A percentile compares a stretch with the other conserved stretches of the same genome.
Conservation (phyloP, 2,113 vertebrate genomes). For the Varanus salvator region DNA sequence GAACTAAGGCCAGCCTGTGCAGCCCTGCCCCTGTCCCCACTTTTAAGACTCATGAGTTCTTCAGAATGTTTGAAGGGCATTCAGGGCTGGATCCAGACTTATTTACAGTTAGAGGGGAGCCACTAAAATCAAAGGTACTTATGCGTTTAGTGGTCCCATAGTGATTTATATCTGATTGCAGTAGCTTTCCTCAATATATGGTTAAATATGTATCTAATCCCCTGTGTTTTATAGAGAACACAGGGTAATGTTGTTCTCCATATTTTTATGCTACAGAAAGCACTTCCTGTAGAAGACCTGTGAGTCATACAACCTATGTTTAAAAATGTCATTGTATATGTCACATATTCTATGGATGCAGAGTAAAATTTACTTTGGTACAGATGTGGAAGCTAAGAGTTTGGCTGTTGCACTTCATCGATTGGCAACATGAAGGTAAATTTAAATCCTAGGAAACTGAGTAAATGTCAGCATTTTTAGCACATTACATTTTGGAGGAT, state of each 20-base stretch:
- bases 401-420: background rate
- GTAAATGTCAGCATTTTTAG: slow-evolving; percentile 22
- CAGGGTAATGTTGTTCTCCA: background rate
- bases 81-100: background rate
- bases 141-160: background rate
- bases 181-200: background rate
- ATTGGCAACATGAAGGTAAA: background rate
- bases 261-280: background rate
- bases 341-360: background rate
- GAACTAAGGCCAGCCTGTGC: background rate
- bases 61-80: no score
- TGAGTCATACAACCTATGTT: background rate
- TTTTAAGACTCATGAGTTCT: no score
- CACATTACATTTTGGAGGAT: background rate
- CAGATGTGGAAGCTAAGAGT: background rate
- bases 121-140: no score
- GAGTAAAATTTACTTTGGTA: background rate
- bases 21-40: no score
- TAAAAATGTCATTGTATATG: background rate
- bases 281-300: background rate
- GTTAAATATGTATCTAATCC: background rate
- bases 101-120: background rate
- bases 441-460: slow-evolving; percentile 7
- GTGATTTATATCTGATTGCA: background rate
- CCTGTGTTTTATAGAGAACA: background rate